Evolutionary conservation across 2,888 invertebrate species (phyloP), one percentile per base, ranked within the genome.

Genomic region (Dolichopus griseipennis): DNA sequence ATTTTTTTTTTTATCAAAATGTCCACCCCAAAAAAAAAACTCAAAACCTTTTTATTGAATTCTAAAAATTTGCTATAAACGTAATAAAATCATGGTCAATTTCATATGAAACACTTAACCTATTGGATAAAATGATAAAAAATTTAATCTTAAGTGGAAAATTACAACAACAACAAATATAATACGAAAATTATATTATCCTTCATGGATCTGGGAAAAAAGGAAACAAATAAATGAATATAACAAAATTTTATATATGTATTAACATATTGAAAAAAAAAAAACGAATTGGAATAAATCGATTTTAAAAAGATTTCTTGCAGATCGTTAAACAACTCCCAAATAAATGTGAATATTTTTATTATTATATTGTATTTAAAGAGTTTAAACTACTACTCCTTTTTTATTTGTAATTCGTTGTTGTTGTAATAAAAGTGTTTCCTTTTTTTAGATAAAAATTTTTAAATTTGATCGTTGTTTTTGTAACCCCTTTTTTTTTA

Each of bases 71-170:
- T 18, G 18, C 52, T 52, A 52, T 52, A 52, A 52, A 52, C 52
- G 5, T 52, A 52, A 52, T 52, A 52, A 52, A 52, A 52, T 52
- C 52, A 52, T 52, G 52, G 52, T 52, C 52, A 52, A 52, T 52
- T 52, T 52, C 52, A 52, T 52, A 52, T 52, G 52, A 52, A 52
- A 52, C 52, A 52, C 18, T 52, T 52, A 52, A 52, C 52, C 52
- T 52, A 52, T 52, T 52, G 8, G 52, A 52, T 15, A n/a, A 52
- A 52, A 52, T 52, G 18, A n/a, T 52, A 52, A 18, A 52, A 52
- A 52, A 52, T 52, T 7, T n/a, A 27, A 27, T 27, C 27, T 52
- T 52, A 52, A 52, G n/a, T 52, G 52, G 52, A 52, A 52, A 52
- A 52, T n/a, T 12, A 52, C 52, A 52, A 52, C 52, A 52, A 52